Evolutionary conservation across 2,888 invertebrate genomes (phyloP).

Genomic region (Drosophila diplacantha): DNA sequence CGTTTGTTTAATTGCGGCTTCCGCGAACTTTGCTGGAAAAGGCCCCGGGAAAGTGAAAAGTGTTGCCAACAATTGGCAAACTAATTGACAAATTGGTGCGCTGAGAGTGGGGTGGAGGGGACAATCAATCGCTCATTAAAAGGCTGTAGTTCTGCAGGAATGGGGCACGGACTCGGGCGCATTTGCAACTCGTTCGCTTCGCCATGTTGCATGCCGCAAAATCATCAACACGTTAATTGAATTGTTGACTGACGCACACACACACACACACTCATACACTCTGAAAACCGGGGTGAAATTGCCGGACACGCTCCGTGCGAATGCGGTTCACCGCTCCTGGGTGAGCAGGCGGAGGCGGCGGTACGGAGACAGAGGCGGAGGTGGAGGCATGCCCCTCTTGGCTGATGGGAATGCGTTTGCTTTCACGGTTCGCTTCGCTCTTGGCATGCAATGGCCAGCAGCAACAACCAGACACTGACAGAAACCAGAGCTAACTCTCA

Average conservation of each 20-base stretch:
- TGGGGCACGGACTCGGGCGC: conserved; percentile 3
- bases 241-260: conserved; percentile 74
- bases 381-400: conserved; percentile 28
- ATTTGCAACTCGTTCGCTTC: conserved; percentile 51
- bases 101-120: background rate
- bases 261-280: background rate
- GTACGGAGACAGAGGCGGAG: background rate
- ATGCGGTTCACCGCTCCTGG: conserved; percentile 44
- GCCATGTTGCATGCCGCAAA: conserved; percentile 73
- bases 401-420: conserved; percentile 65
- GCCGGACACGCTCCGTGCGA: conserved; percentile 43
- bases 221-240: conserved; percentile 75
- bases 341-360: background rate
- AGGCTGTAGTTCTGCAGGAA: conserved; percentile 34
- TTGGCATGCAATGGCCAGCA: conserved; percentile 64
- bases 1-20: conserved; percentile 59
- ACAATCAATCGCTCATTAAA: conserved; percentile 74
- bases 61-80: conserved; percentile 53
- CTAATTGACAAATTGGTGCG: conserved; percentile 64
- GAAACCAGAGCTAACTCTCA: background rate
- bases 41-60: conserved; percentile 34
- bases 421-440: conserved; percentile 65
- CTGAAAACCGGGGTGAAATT: conserved; percentile 3
- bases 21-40: conserved; percentile 4
- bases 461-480: conserved; percentile 18